Evolutionary conservation across 2,113 vertebrate species (phyloP), one percentile per base, ranked within the genome.

Genomic region (Plectropomus leopardus): DNA sequence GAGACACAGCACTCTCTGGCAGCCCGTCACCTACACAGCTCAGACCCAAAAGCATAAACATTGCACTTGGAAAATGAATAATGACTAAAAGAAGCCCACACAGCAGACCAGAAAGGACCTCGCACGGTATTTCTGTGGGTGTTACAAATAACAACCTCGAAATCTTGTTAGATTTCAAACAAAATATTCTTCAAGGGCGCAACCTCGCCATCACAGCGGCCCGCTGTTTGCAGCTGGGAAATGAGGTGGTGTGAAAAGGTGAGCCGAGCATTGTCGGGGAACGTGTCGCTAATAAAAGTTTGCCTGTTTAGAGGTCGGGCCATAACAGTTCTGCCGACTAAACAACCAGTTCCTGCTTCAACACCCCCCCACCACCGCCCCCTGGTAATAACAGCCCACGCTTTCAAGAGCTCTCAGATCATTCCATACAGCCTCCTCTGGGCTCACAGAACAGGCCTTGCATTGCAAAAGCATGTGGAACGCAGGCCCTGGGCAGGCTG

Each of bases 51-150:
- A 63, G 47, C 81, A 86, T 87, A 88, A 92, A 84, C 86, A 91
- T 67, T 81, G 85, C 85, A 84, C 80, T 72, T 70, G 65, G 59
- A 74, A 89, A 89, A 90, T 86, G 83, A 91, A 85, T 82, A 87
- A 86, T 83, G 83, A 75, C 59, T 63, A 73, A 86, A 86, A 83
- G 79, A 72, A 80, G 79, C 87, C 82, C 74, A 89, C 80, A 80
- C 86, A 75, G 68, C 82, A 16, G 55, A 74, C 55, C 66, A 68
- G 34, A 83, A 32, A 76, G 45, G 40, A 55, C 76, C 64, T 26
- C 4, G 51, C 59, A 23, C 73, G 24, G 11, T 51, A n/a, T 75
- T 65, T 54, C 71, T 71, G 74, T 77, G 73, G 81, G 77, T 34
- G 77, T 66, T 81, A 50, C n/a, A 53, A 60, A 67, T 36, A 75